Evolutionary conservation across 2,797 vertebrate genomes (phyloP).

Genomic region (Moxostoma hubbsi): DNA sequence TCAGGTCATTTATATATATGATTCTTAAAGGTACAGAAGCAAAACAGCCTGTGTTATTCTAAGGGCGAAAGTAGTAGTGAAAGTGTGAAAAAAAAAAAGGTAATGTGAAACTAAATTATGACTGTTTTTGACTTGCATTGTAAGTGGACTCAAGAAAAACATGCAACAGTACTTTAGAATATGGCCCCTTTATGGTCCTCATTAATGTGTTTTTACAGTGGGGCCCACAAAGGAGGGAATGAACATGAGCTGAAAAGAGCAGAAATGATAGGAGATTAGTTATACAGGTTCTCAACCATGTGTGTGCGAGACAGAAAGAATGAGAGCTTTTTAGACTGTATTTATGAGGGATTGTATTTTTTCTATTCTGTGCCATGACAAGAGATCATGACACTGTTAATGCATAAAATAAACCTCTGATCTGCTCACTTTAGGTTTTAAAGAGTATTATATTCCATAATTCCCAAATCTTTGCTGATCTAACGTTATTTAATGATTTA

Average conservation of each 20-base stretch:
- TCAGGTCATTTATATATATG: neutral
- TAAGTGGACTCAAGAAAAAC: constrained; percentile 3
- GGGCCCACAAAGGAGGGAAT: constrained; percentile 26
- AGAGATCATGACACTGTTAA: constrained; percentile 50
- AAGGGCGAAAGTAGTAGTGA: neutral
- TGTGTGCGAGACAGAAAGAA: constrained; percentile 11
- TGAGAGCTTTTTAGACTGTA: constrained; percentile 32
- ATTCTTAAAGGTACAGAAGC: constrained; percentile 23
- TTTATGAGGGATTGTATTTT: constrained; percentile 44
- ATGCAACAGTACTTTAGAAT: constrained; percentile 11
- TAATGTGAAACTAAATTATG: constrained; percentile 16
- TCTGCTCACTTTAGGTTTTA: constrained; percentile 46
- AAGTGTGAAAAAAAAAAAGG: neutral
- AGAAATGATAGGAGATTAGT: constrained; percentile 41
- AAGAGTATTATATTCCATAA: constrained; percentile 54
- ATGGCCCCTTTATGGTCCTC: constrained; percentile 32
- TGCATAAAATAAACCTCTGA: constrained; percentile 51
- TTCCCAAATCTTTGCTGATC: constrained; percentile 63
- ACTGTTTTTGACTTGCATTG: constrained; percentile 10
- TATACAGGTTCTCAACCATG: constrained; percentile 15
- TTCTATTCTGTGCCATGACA: constrained; percentile 42
- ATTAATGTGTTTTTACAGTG: constrained; percentile 48
- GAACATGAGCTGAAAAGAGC: constrained; percentile 32
- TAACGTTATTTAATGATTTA: constrained; percentile 61
- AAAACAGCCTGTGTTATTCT: neutral